Evolutionary conservation across 2,888 invertebrate species (phyloP).

Genomic region (Lissonota sp.): DNA sequence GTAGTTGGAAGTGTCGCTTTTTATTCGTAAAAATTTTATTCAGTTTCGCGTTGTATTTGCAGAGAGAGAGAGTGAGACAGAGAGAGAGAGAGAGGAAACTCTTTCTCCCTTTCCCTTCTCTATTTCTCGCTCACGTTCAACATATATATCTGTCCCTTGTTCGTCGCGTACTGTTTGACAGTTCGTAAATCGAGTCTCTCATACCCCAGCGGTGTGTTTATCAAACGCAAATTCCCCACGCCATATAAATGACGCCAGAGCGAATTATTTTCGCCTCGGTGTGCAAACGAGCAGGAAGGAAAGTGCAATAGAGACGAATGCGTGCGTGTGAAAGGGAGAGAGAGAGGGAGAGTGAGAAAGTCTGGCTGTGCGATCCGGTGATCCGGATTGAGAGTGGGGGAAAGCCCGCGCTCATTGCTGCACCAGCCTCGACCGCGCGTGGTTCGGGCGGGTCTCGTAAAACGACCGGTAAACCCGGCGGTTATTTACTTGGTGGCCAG

Average conservation of each 20-base stretch:
- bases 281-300: conserved; percentile 28
- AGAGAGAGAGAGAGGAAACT: background rate
- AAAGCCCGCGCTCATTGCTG: conserved; percentile 27
- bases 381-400: background rate
- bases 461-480: conserved; percentile 73
- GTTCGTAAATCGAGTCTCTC: conserved; percentile 19
- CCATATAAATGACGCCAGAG: conserved; percentile 41
- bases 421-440: conserved; percentile 50
- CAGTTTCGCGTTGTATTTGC: background rate
- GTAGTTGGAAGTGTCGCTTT: background rate
- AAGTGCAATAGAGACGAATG: background rate
- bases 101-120: background rate
- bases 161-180: conserved; percentile 12
- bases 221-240: conserved; percentile 45
- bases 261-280: conserved; percentile 53
- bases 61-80: background rate
- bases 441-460: conserved; percentile 59
- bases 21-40: conserved; percentile 11
- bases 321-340: conserved; percentile 26
- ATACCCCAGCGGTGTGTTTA: conserved; percentile 35
- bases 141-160: background rate
- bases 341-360: background rate
- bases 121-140: background rate
- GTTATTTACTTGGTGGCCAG: conserved; percentile 60
- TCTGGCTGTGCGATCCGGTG: too few relatives aligned